phyloP scores from a whole-genome alignment of 2,797 vertebrate genomes.

The Austrolebias charrua region DNA sequence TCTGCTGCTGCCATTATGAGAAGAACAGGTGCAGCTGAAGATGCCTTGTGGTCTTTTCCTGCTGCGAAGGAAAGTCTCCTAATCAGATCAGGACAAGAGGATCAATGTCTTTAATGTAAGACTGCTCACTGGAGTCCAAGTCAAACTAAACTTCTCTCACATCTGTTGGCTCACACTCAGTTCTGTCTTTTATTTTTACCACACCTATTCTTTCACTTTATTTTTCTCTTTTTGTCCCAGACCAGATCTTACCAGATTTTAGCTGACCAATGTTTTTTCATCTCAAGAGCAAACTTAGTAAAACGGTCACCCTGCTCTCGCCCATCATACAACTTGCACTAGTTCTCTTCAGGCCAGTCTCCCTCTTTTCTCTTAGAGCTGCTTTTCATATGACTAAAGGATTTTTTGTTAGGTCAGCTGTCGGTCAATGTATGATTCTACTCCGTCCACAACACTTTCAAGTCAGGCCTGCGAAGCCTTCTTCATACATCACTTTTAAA shows the following conservation, averaged over 20 bases:
- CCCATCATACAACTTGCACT: constrained; percentile 8
- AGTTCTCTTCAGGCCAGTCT: constrained; percentile 1
- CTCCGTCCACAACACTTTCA: background rate
- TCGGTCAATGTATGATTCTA: constrained; percentile 26
- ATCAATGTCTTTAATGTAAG: constrained; percentile 28
- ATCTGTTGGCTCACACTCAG: background rate
- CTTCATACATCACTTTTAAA: no score
- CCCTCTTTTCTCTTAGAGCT: constrained; percentile 17
- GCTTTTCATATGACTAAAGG: background rate
- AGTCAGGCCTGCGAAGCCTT: no score
- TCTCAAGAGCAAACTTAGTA: constrained; percentile 51
- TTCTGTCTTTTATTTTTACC: constrained; percentile 7
- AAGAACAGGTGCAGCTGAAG: constrained; percentile 2
- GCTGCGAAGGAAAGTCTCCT: constrained; percentile 17
- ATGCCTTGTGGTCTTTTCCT: constrained; percentile 1
- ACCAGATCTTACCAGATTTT: constrained; percentile 48
- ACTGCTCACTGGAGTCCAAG: constrained; percentile 17
- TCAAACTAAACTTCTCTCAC: constrained; percentile 1
- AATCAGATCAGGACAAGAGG: constrained; percentile 47
- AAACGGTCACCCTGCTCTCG: constrained; percentile 30
- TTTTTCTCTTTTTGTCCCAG: constrained; percentile 17
- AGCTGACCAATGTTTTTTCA: constrained; percentile 57
- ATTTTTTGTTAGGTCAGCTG: constrained; percentile 26
- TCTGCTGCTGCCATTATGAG: background rate
- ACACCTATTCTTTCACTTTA: background rate